Percentiles rank a stretch among this genome's conserved stretches.
phyloP scores from a whole-genome alignment of 2,797 vertebrate species.

The Pitangus sulphuratus region DNA sequence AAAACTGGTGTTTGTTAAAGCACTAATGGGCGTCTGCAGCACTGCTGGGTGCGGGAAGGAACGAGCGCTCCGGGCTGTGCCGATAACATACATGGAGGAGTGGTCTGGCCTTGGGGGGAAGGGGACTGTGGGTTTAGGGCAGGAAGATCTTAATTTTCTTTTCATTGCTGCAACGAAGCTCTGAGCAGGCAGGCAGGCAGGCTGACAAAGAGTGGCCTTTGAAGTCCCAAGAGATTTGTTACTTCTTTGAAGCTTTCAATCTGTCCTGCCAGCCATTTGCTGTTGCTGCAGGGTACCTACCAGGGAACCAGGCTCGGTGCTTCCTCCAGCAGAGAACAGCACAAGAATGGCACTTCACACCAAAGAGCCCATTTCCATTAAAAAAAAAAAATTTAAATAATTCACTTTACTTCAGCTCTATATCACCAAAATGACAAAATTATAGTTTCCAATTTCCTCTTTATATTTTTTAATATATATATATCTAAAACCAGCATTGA shows the following conservation, averaged over 20 bases:
- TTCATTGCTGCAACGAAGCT: not conserved
- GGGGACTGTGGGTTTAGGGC: not conserved
- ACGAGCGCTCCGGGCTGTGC: not conserved
- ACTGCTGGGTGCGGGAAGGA: not conserved
- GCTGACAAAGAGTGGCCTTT: not conserved
- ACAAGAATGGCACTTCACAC: not conserved
- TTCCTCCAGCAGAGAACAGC: not conserved
- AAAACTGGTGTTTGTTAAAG: not conserved
- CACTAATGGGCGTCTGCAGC: not conserved
- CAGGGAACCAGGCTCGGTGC: not conserved
- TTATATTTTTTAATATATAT: not conserved
- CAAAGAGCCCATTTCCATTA: not conserved
- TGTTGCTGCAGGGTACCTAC: not conserved
- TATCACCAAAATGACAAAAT: not conserved
- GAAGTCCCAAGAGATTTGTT: slow-evolving; percentile 11
- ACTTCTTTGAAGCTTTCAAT: not conserved
- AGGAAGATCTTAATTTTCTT: slow-evolving; percentile 1
- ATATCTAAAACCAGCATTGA: not conserved
- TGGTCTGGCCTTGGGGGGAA: not conserved
- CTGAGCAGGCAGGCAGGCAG: not conserved
- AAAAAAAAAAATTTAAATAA: not conserved
- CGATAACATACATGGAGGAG: rapidly evolving
- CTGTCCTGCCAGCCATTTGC: not conserved
- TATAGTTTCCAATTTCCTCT: not conserved
- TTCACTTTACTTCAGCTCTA: not conserved